Evolutionary conservation across 1,140 invertebrate species (phyloP), one percentile per base, ranked within the genome.

Genomic region (Pomacea maculata): DNA sequence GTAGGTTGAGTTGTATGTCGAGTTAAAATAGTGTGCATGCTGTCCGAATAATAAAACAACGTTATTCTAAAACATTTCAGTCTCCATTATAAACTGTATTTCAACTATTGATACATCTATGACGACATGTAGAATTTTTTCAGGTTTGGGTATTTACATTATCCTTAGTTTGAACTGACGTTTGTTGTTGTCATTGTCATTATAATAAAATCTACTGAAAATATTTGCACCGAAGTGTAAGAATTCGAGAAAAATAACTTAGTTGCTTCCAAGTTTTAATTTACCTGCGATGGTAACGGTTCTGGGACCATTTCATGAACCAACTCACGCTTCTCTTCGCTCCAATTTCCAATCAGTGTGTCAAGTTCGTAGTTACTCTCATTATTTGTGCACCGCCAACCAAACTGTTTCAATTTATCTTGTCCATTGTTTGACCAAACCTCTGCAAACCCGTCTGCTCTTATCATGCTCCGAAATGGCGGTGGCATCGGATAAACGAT

Each of bases 291-390:
- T 29, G 88, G 88, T 17, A 89, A 79, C 57, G 79, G 75, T 83
- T 89, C 85, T 15, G 85, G 79, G 65, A 84, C 65, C 76, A 82
- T 85, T 57, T 71, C 64, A 64, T 85, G 80, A 57, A 79, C 82
- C 54, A 86, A 82, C 71, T 89, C 88, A 70, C 85, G 87, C 79
- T 84, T 78, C 72, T 89, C 84, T 79, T 89, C 88, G 70, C 85
- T 86, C 88, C 88, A 89, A 79, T 89, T 89, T 67, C 88, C 88
- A 67, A 89, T 83, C 55, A 89, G 75, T 0, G 88, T 87, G 29
- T 80, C 75, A 57, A 85, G 85, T 52, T 80, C 52, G 80, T 85
- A 89, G 6, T 83, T 76, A 34, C 80, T 88, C 72, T 89, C 88
- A 64, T 87, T 88, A 80, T 84, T 88, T 3, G 87, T 88, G 54